Base-by-base conservation (phyloP, 2,113 vertebrate species). In the Penelope pileata region DNA sequence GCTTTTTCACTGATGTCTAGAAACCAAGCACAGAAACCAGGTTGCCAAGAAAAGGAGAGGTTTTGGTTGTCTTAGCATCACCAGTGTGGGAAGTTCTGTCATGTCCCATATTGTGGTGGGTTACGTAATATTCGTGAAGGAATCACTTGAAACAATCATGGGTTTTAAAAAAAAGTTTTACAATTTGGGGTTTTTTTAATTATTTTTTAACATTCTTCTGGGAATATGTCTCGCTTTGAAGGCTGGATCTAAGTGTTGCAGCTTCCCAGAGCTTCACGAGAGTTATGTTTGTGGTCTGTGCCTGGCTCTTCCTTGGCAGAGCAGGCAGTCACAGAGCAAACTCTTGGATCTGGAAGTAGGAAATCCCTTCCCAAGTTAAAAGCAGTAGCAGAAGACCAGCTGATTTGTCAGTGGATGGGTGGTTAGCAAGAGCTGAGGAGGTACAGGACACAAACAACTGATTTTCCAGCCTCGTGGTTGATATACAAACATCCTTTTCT, bases 31-130 rank as follows among this genome's bases (percentile, higher is more conserved):
- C 56, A 70, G 62, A 70, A 79, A 80, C 2, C 5, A 3, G 13
- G 32, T 94, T 94, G 91, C 69, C 48, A 60, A 70, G 74, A 84
- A 56, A 56, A 73, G 58, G 45, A 90, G 50, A 24, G 32, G 16
- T 40, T 91, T 72, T 73, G 51, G 36, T 51, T 9, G 7, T 23
- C 67, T 60, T 62, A 40, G 32, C 30, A 10, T 21, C 73, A 45
- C 18, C 66, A 38, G 14, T 85, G 58, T 64, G 74, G 77, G 70
- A 43, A 68, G 51, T 91, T 79, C 53, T 7, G 3, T 59, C 47
- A 9, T 16, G 16, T 73, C 42, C n/a, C 47, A 38, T 27, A 1
- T 14, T 59, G 59, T 58, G 42, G 36, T 93, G 67, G 53, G 30
- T 54, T 74, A 4, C n/a, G 67, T 7, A 26, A 30, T 32, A 16